Conservation (phyloP, 2,888 invertebrate genomes). For the Protonemura montana region DNA sequence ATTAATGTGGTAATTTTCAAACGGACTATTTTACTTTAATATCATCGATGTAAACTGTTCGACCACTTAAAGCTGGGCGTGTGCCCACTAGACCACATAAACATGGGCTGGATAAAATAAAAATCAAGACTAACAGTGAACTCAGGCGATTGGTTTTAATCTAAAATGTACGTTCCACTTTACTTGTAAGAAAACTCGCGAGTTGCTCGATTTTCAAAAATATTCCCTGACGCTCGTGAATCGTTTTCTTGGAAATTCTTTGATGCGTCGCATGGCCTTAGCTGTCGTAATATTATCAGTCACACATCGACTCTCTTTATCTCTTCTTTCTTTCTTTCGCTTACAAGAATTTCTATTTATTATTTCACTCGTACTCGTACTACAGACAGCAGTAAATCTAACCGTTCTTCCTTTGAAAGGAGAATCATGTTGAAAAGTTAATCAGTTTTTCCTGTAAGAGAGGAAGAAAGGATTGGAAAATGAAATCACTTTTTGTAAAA, state of each 20-base stretch:
- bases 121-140: too few relatives aligned
- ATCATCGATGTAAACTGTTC: too few relatives aligned
- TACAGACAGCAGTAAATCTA: background rate
- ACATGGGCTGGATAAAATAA: too few relatives aligned
- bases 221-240: background rate
- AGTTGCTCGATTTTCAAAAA: background rate
- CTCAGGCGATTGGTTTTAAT: too few relatives aligned
- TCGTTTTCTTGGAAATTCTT: background rate
- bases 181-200: too few relatives aligned
- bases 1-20: too few relatives aligned
- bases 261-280: background rate
- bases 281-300: background rate
- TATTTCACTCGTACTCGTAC: background rate
- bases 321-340: background rate
- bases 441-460: background rate
- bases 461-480: background rate
- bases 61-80: too few relatives aligned
- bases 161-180: too few relatives aligned
- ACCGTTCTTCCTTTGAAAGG: background rate
- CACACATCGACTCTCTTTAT: background rate
- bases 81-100: too few relatives aligned
- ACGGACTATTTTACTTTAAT: too few relatives aligned
- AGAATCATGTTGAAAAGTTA: slow-evolving; percentile 7
- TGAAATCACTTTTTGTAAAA: background rate
- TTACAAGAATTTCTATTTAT: background rate